These are phyloP conservation scores for Oeneis ivallda DNA, from an alignment of 2,888 invertebrate genomes.

Conservation along the genomic window DNA sequence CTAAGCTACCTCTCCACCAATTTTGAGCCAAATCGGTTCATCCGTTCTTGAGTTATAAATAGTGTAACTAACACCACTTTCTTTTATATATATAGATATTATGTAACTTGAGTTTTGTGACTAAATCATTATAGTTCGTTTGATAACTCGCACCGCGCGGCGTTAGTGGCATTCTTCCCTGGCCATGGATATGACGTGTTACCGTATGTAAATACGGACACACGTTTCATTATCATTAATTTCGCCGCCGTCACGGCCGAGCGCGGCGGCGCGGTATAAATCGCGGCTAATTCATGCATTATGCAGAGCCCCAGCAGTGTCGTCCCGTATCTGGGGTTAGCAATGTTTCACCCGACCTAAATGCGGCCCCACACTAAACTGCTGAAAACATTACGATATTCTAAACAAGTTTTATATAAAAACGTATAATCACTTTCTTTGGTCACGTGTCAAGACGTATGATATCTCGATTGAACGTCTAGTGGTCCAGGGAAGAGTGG, in stretches of 20 bases:
- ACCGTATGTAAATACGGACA: constrained; percentile 39
- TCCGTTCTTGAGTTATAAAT: no score
- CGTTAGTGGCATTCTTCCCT: constrained; percentile 19
- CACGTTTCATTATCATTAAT: constrained; percentile 41
- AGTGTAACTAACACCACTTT: no score
- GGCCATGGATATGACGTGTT: constrained; percentile 20
- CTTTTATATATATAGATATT: no score
- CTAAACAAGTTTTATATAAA: no score
- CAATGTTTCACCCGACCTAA: constrained; percentile 63
- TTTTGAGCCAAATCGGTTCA: no score
- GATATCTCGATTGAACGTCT: no score
- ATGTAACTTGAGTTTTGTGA: no score
- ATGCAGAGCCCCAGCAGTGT: constrained; percentile 61
- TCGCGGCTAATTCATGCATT: constrained; percentile 63
- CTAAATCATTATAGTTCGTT: neutral
- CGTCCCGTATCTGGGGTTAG: constrained; percentile 59
- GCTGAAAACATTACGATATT: no score
- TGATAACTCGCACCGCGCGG: constrained; percentile 39
- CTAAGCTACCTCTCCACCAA: no score
- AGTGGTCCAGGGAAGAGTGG: no score
- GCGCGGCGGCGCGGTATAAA: constrained; percentile 50
- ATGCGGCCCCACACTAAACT: constrained; percentile 24
- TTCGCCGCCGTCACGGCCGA: constrained; percentile 38
- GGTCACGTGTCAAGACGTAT: no score
- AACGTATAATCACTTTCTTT: no score